Conservation (phyloP, 2,797 vertebrate genomes). For the Oreonectes daqikongensis region DNA sequence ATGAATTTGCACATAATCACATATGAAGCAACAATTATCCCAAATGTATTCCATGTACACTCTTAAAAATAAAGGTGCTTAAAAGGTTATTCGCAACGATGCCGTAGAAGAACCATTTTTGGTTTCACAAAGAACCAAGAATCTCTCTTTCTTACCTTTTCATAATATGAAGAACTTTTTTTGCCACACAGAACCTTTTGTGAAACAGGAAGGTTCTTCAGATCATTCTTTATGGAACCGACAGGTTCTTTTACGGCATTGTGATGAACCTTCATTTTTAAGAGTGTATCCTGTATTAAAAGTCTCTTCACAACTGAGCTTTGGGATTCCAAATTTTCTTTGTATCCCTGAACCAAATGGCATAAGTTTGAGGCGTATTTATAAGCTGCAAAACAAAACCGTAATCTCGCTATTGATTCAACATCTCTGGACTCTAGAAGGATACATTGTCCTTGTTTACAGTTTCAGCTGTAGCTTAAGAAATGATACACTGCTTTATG, state of each 20-base stretch:
- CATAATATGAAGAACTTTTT: no score
- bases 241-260: no score
- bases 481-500: background rate
- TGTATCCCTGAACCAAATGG: background rate
- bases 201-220: no score
- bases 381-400: conserved; percentile 9
- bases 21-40: background rate
- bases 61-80: no score
- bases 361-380: background rate
- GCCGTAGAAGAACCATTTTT: no score
- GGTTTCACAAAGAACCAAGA: no score
- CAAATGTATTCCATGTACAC: no score
- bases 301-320: background rate
- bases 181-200: no score
- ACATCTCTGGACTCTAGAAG: conserved; percentile 34
- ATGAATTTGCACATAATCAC: background rate
- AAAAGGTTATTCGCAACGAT: no score
- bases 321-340: background rate
- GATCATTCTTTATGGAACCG: no score
- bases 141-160: no score
- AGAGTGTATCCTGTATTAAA: background rate
- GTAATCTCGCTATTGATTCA: conserved; percentile 55
- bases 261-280: no score
- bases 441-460: conserved; percentile 6
- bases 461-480: background rate